Evolutionary conservation across 2,888 invertebrate species (phyloP), one percentile per base, ranked within the genome.

Genomic region (Ecliptopera silaceata): DNA sequence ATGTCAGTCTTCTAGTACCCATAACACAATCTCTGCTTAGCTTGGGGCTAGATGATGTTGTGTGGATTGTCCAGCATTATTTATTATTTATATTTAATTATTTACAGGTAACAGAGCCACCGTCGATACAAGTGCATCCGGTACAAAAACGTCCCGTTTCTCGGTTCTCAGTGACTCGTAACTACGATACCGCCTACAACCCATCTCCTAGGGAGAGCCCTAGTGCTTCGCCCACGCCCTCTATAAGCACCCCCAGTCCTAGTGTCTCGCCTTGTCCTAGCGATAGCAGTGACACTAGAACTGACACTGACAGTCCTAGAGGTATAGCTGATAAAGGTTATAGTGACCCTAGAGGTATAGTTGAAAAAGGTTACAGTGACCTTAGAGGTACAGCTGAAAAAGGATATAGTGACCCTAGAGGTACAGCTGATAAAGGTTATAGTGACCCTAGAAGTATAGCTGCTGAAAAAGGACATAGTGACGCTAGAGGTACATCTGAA

Each of bases 71-170:
- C n/a, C n/a, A n/a, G n/a, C n/a, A n/a, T n/a, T n/a, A n/a, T n/a
- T n/a, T n/a, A n/a, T n/a, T n/a, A n/a, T n/a, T n/a, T 20, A 26
- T 26, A 26, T 4, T 8, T 26, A 26, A 26, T n/a, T n/a, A n/a
- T 32, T 66, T 56, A 0, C 79, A 91, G 90, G 90, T 91, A 3
- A 75, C 79, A 4, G 90, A 89, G 59, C 85, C 88, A 0, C 86
- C 88, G 0, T 75, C 83, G 51, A 84, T 87, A 1, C 94, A 77
- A 93, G 94, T 76, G 75, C 94, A 75, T 89, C 94, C 74, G 80
- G 93, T 81, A 88, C 74, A 84, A 75, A 93, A 93, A 84, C 72
- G 93, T 59, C 75, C 70, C 36, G 74, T 77, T 2, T 92, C 82
- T 3, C 72, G 91, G 0, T 91, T 91, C 69, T 89, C 90, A 0